Base-by-base conservation (phyloP, 1,140 invertebrate genomes). In the Drosophila sucinea region DNA sequence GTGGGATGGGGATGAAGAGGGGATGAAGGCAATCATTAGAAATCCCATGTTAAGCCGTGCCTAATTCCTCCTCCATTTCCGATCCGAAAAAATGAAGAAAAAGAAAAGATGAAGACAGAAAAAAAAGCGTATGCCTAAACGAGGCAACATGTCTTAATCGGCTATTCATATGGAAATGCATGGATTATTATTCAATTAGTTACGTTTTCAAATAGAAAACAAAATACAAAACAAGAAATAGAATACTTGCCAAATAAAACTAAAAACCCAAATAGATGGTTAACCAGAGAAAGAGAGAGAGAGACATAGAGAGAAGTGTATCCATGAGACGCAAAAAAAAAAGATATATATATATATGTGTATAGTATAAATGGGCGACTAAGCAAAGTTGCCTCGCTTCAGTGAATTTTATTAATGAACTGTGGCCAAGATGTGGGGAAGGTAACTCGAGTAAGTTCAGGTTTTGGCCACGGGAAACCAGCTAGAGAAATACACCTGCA, bases 101-200 rank as follows among this genome's bases (percentile, higher is more conserved):
- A 17, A 17, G 17, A 17, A 17, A 17, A 17, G 0, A 17, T 17
- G 1, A 38, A 38, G 10, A 60, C 47, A 64, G 62, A 60, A 79
- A 82, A 70, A 76, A 65, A 67, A 73, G 77, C 72, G 17, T 79
- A 82, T 87, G 79, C 29, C 72, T 87, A 86, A 87, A 86, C 82
- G 82, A 87, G 62, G 27, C 70, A 79, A 82, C 75, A 87, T 76
- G 75, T 86, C 82, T 86, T 86, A 86, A 86, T 86, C 83, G 84
- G 55, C 84, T 86, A 87, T 86, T 86, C 83, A 86, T 86, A 86
- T 86, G 83, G 83, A 87, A 87, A 87, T 87, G 62, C 60, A 67
- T 74, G 80, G 83, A 87, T 87, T 87, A 87, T 87, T 87, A 87
- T 87, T 87, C 83, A 87, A 87, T 87, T 87, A 87, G 84, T 84